phyloP scores from a whole-genome alignment of 1,140 invertebrate species.

The Trypoxylus dichotomus region DNA sequence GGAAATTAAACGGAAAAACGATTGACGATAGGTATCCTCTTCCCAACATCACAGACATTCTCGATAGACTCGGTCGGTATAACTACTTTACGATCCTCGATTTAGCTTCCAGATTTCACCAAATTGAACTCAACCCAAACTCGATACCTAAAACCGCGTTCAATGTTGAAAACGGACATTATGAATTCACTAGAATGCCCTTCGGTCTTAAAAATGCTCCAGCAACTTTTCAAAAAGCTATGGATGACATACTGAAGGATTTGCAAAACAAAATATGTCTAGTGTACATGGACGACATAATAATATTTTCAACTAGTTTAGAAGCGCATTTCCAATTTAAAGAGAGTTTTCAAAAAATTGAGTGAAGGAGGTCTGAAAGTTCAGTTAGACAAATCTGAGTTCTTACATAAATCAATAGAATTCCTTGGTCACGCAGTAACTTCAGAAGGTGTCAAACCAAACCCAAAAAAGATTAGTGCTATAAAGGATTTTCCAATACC shows the following conservation, averaged over 20 bases:
- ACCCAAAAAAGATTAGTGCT: slow-evolving; percentile 34
- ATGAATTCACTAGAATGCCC: slow-evolving; percentile 49
- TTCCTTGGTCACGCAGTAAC: slow-evolving; percentile 34
- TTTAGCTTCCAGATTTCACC: slow-evolving; percentile 55
- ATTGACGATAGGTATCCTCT: slow-evolving; percentile 35
- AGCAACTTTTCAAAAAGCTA: slow-evolving; percentile 52
- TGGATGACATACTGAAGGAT: slow-evolving; percentile 50
- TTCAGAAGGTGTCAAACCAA: slow-evolving; percentile 33
- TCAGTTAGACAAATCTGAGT: slow-evolving; percentile 43
- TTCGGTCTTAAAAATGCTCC: slow-evolving; percentile 53
- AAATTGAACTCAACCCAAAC: slow-evolving; percentile 51
- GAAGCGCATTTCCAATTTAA: slow-evolving; percentile 38
- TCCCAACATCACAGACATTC: slow-evolving; percentile 42
- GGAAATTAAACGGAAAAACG: slow-evolving; percentile 37
- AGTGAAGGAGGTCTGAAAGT: slow-evolving; percentile 39
- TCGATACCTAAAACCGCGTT: slow-evolving; percentile 53
- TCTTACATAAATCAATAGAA: slow-evolving; percentile 34
- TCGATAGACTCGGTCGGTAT: slow-evolving; percentile 49
- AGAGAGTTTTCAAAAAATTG: slow-evolving; percentile 36
- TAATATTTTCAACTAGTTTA: slow-evolving; percentile 38
- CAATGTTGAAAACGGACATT: slow-evolving; percentile 47
- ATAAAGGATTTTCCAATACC: slow-evolving; percentile 36
- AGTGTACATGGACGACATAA: slow-evolving; percentile 50
- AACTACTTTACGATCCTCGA: slow-evolving; percentile 54
- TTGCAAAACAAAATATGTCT: slow-evolving; percentile 43